These are phyloP conservation scores for Stenichneumon culpator DNA, from an alignment of 2,888 invertebrate species.

Conservation along the genomic window DNA sequence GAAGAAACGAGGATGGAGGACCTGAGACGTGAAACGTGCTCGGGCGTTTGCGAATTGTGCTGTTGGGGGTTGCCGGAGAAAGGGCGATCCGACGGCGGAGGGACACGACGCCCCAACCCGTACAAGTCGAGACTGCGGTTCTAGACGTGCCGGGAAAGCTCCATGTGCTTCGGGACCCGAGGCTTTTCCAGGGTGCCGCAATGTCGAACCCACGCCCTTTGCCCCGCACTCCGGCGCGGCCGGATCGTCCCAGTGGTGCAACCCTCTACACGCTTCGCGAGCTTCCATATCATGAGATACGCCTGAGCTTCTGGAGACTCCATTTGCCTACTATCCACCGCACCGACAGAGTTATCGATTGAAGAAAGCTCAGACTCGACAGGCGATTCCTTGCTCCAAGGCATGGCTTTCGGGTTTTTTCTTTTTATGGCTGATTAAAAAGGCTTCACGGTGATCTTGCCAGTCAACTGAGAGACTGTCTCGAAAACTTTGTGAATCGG, in stretches of 20 bases:
- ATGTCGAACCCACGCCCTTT: neutral
- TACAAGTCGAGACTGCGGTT: constrained; percentile 11
- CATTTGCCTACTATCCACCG: neutral
- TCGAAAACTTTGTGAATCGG: too few relatives aligned
- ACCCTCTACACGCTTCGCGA: neutral
- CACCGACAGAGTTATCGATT: constrained; percentile 6
- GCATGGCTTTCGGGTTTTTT: neutral
- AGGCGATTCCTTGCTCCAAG: neutral
- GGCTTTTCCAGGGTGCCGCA: constrained; percentile 8
- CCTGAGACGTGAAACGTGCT: constrained; percentile 56
- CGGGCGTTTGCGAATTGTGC: constrained; percentile 54
- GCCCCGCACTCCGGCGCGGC: neutral
- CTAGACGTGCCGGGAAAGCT: constrained; percentile 9
- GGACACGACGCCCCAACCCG: constrained; percentile 15
- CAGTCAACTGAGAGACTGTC: too few relatives aligned
- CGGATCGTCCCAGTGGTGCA: neutral
- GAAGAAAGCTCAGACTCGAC: neutral
- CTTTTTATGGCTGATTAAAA: neutral
- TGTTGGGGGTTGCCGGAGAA: constrained; percentile 9
- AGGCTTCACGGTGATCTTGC: neutral
- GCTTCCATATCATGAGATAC: neutral
- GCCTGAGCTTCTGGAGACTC: neutral
- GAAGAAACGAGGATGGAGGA: neutral
- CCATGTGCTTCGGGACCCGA: constrained; percentile 2
- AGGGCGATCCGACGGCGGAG: constrained; percentile 33